Percentiles rank a stretch among this genome's conserved stretches.
Evolutionary conservation across 1,140 invertebrate genomes (phyloP).

Genomic region (Brachionus rotundiformis): DNA sequence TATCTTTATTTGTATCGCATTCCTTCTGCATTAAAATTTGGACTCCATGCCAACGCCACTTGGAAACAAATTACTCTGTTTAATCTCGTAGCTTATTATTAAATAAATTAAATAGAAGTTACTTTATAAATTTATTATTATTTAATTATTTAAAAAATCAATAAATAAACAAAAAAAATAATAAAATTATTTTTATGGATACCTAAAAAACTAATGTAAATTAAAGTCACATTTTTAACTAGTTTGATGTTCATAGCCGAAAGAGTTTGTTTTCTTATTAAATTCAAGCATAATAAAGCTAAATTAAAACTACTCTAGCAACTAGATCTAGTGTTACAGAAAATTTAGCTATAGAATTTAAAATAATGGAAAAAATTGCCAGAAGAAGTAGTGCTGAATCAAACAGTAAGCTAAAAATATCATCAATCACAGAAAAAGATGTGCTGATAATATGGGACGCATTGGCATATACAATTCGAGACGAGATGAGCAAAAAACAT

Average conservation of each 20-base stretch:
- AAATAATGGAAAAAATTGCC: slow-evolving; percentile 27
- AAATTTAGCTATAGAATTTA: background rate
- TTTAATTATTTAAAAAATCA: background rate
- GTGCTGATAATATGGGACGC: slow-evolving; percentile 48
- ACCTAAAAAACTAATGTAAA: background rate
- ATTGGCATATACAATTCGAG: slow-evolving; percentile 10
- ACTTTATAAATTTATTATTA: too few species aligned
- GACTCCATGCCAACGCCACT: too few species aligned
- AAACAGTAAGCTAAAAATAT: background rate
- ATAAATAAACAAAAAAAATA: background rate
- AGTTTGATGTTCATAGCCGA: background rate
- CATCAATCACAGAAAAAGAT: slow-evolving; percentile 25
- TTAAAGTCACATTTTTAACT: background rate
- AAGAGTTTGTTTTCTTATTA: background rate
- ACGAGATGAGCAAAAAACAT: slow-evolving; percentile 47
- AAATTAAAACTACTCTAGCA: background rate
- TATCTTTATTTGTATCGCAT: too few species aligned
- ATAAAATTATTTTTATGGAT: background rate
- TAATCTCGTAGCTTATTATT: too few species aligned
- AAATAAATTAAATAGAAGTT: too few species aligned
- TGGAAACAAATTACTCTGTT: too few species aligned
- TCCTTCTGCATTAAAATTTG: too few species aligned
- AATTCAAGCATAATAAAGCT: background rate
- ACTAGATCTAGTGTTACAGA: background rate
- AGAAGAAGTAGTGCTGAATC: background rate